phyloP scores from a whole-genome alignment of 2,113 vertebrate genomes.

The Cryptotis parvus region DNA sequence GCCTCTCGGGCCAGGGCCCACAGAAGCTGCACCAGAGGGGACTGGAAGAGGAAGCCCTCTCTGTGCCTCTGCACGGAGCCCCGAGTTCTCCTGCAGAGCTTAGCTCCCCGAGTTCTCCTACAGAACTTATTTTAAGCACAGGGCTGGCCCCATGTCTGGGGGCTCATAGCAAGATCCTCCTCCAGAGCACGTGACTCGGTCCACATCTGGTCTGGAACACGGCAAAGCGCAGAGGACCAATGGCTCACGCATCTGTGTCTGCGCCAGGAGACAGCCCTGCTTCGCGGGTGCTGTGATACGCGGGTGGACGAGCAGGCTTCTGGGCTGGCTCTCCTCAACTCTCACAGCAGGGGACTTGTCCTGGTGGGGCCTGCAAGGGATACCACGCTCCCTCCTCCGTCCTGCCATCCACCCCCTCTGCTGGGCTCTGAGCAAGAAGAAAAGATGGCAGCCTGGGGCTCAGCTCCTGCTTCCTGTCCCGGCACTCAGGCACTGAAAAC shows the following conservation, averaged over 20 bases:
- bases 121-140: background rate
- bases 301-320: background rate
- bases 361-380: too few species aligned
- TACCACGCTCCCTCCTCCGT: rapidly evolving
- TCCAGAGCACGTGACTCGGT: background rate
- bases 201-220: background rate
- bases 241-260: background rate
- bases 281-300: background rate
- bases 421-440: background rate
- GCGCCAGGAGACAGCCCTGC: background rate
- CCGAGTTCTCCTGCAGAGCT: too few species aligned
- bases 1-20: background rate
- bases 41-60: background rate
- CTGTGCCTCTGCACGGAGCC: background rate
- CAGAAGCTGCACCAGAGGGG: background rate
- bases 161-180: background rate
- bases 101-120: background rate
- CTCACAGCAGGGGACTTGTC: too few species aligned
- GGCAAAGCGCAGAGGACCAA: background rate
- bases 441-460: too few species aligned
- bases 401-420: background rate
- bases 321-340: too few species aligned
- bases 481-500: too few species aligned
- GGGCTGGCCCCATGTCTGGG: background rate
- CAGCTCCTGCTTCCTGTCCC: background rate